phyloP scores from a whole-genome alignment of 2,113 vertebrate species.

The Pelecanoides urinatrix region DNA sequence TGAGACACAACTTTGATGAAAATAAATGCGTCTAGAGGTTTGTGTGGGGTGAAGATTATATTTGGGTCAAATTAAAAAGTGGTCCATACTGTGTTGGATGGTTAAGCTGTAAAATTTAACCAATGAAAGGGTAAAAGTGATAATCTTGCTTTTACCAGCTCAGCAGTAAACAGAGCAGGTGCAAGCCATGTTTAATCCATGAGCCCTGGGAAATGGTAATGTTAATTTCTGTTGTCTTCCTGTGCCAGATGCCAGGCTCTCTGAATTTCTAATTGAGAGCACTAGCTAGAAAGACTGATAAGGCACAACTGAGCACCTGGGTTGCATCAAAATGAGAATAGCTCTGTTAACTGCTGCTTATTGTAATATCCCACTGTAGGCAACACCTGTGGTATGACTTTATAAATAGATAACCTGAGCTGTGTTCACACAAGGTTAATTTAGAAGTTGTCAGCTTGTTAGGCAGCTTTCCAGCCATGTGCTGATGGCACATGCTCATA shows the following conservation, averaged over 20 bases:
- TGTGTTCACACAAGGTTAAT: not conserved
- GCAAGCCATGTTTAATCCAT: constrained; percentile 44
- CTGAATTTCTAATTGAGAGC: constrained; percentile 16
- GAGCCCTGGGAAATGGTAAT: constrained; percentile 9
- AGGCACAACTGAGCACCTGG: constrained; percentile 20
- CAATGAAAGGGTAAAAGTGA: not conserved
- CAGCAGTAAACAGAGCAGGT: constrained; percentile 49
- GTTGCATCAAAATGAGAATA: not conserved
- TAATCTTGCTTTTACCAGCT: constrained; percentile 30
- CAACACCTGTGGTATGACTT: constrained; percentile 31
- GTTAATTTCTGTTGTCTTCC: constrained; percentile 6
- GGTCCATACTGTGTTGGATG: not conserved
- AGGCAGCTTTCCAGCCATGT: constrained; percentile 4
- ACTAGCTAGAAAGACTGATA: not conserved
- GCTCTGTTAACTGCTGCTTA: not conserved
- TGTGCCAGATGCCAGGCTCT: constrained; percentile 2
- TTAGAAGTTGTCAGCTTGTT: constrained; percentile 25
- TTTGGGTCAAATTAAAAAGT: not conserved
- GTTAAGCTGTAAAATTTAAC: not conserved
- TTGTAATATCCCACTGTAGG: not conserved
- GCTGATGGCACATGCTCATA: not conserved
- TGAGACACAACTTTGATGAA: not conserved
- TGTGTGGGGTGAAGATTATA: not conserved
- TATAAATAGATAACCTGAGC: constrained; percentile 36
- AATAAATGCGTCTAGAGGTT: not conserved